phyloP scores from a whole-genome alignment of 2,888 invertebrate genomes.

The Pogonocherus hispidulus region DNA sequence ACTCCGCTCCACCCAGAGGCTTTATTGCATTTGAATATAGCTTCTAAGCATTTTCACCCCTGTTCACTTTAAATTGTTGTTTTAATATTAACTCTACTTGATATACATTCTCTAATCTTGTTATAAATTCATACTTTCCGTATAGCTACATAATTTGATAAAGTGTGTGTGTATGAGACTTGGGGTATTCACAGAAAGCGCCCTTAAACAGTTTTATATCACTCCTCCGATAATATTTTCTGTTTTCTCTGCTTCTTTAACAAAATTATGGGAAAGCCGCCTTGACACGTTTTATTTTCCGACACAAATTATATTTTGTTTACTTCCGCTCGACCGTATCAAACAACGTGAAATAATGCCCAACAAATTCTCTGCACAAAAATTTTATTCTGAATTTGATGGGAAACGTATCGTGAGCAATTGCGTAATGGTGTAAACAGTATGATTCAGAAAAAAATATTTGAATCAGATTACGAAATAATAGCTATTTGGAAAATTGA shows the following conservation, averaged over 20 bases:
- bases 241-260: conserved; percentile 41
- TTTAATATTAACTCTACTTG: conserved; percentile 26
- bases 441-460: too few relatives aligned
- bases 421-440: too few relatives aligned
- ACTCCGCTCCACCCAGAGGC: conserved; percentile 15
- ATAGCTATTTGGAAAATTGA: too few relatives aligned
- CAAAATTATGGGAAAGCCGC: conserved; percentile 32
- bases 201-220: conserved; percentile 37
- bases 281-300: conserved; percentile 31
- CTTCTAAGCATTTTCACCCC: conserved; percentile 28
- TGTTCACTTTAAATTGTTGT: conserved; percentile 27
- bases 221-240: conserved; percentile 29
- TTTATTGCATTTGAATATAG: conserved; percentile 26
- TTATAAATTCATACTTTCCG: conserved; percentile 24
- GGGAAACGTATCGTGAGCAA: too few relatives aligned
- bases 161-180: conserved; percentile 32
- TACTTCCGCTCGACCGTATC: conserved; percentile 22
- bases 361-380: not conserved
- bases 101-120: conserved; percentile 30
- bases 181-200: conserved; percentile 25
- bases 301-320: conserved; percentile 38
- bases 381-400: not conserved
- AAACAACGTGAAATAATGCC: not conserved
- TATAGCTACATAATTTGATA: conserved; percentile 44
- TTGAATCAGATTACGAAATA: too few relatives aligned